These are phyloP conservation scores for Bimastos eiseni DNA, from an alignment of 2,888 invertebrate genomes.

Conservation along the genomic window DNA sequence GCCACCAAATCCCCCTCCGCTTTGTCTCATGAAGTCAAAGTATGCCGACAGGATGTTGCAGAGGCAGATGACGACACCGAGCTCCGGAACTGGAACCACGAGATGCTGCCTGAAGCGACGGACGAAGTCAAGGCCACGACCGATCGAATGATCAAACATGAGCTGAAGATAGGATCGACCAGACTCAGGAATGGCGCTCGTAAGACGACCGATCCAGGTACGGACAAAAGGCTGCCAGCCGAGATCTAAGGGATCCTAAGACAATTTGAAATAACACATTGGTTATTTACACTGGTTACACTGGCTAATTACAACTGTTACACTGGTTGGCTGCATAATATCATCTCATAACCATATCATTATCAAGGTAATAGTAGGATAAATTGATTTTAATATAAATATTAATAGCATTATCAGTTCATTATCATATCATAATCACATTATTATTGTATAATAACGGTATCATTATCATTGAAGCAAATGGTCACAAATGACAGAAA, in stretches of 20 bases:
- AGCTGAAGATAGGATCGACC: slow-evolving; percentile 55
- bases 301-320: too few relatives aligned
- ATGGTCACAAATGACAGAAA: not conserved
- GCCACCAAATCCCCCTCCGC: slow-evolving; percentile 59
- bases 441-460: not conserved
- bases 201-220: slow-evolving; percentile 57
- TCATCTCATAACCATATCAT: too few relatives aligned
- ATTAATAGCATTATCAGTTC: not conserved
- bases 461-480: too few relatives aligned
- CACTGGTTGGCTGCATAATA: too few relatives aligned
- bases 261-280: not conserved
- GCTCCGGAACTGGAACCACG: slow-evolving; percentile 54
- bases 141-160: slow-evolving; percentile 57
- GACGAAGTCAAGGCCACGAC: slow-evolving; percentile 53
- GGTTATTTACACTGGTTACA: not conserved
- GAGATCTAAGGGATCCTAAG: slow-evolving; percentile 60
- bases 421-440: not conserved
- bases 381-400: not conserved
- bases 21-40: slow-evolving; percentile 55
- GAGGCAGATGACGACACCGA: slow-evolving; percentile 53
- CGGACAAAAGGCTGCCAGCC: slow-evolving; percentile 60
- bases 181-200: slow-evolving; percentile 57
- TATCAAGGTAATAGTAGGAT: too few relatives aligned
- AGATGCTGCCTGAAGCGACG: slow-evolving; percentile 50
- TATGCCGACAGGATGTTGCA: slow-evolving; percentile 58